These are phyloP conservation scores for Sarcophaga rosellei DNA, from an alignment of 2,888 invertebrate species.

Conservation along the genomic window DNA sequence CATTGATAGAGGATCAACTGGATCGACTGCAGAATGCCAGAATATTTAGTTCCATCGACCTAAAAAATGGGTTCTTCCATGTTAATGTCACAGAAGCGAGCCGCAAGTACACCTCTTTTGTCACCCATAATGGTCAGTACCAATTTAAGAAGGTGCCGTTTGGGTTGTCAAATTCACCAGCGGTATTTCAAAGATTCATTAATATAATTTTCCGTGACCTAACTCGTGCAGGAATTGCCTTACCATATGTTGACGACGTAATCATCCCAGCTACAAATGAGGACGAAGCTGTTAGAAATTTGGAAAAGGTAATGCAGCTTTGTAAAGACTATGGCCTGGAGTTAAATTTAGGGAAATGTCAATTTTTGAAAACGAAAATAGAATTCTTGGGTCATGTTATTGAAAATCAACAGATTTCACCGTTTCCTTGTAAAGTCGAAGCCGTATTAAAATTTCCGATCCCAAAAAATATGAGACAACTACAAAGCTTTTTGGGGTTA, in stretches of 20 bases:
- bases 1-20: too few species aligned
- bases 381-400: slow-evolving; percentile 64
- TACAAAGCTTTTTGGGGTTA: slow-evolving; percentile 73
- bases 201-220: too few species aligned
- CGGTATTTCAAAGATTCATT: too few species aligned
- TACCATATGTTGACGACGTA: slow-evolving; percentile 66
- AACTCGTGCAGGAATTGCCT: slow-evolving; percentile 21
- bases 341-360: not conserved
- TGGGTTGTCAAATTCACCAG: too few species aligned
- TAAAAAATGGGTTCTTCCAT: too few species aligned
- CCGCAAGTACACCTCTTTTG: too few species aligned
- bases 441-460: slow-evolving; percentile 71
- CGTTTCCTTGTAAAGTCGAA: slow-evolving; percentile 69
- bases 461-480: slow-evolving; percentile 70
- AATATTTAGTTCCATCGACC: too few species aligned
- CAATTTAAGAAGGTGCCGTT: too few species aligned
- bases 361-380: slow-evolving; percentile 61
- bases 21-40: too few species aligned
- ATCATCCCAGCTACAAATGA: slow-evolving; percentile 49
- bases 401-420: slow-evolving; percentile 63
- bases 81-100: too few species aligned
- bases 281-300: slow-evolving; percentile 31
- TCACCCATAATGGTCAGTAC: too few species aligned
- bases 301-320: slow-evolving; percentile 38
- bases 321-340: too few species aligned